These are phyloP conservation scores for Procambarus virginalis DNA, from an alignment of 1,140 invertebrate species.

Conservation along the genomic window DNA sequence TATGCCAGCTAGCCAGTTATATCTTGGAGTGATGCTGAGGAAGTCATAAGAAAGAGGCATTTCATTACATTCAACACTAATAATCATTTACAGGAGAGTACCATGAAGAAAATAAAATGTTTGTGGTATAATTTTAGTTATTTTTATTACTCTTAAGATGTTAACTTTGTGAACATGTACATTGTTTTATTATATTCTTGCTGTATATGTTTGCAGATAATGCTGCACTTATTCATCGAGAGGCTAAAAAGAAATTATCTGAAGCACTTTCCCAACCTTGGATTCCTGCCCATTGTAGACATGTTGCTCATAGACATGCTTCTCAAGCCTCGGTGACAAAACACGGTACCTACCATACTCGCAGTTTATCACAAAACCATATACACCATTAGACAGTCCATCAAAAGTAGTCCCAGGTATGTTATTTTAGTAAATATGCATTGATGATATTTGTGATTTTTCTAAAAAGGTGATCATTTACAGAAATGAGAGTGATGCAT, in stretches of 20 bases:
- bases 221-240: neutral
- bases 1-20: too few species aligned
- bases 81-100: too few species aligned
- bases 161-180: too few species aligned
- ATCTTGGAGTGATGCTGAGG: too few species aligned
- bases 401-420: slow-evolving; percentile 1
- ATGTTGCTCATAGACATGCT: neutral
- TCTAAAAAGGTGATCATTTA: too few species aligned
- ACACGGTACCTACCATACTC: neutral
- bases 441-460: neutral
- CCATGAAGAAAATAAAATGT: too few species aligned
- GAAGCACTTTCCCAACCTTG: neutral
- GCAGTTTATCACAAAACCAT: neutral
- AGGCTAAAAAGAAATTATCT: neutral
- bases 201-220: neutral
- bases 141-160: too few species aligned
- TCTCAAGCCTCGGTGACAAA: neutral
- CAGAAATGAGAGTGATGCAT: too few species aligned
- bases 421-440: neutral
- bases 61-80: too few species aligned
- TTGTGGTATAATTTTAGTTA: too few species aligned
- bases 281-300: neutral
- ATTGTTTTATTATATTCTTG: too few species aligned
- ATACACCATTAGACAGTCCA: neutral
- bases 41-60: too few species aligned